phyloP scores from a whole-genome alignment of 2,888 invertebrate genomes.

The Galerucella pusilla region DNA sequence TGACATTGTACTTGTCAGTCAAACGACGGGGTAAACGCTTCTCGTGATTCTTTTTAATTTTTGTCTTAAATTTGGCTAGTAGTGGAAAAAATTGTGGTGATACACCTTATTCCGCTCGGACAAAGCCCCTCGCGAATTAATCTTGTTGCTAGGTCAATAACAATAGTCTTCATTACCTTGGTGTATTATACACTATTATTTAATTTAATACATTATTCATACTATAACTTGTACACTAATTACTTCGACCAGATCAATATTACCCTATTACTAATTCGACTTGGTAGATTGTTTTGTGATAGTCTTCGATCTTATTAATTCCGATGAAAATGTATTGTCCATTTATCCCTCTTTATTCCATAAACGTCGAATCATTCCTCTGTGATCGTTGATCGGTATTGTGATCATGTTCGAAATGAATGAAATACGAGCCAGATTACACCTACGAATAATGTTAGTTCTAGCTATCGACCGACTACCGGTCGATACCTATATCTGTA shows the following conservation, averaged over 20 bases:
- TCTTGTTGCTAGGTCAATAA: too few species aligned
- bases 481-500: conserved; percentile 23
- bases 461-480: conserved; percentile 9
- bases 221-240: neutral
- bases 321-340: conserved; percentile 9
- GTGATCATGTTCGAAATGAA: conserved; percentile 22
- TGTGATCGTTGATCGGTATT: conserved; percentile 14
- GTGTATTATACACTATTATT: too few species aligned
- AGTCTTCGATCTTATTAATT: neutral
- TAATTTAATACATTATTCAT: too few species aligned
- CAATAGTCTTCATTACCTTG: too few species aligned
- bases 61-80: too few species aligned
- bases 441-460: conserved; percentile 31
- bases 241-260: neutral
- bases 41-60: too few species aligned
- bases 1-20: too few species aligned
- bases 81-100: too few species aligned
- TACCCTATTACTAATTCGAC: neutral
- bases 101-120: too few species aligned
- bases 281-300: neutral
- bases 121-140: too few species aligned
- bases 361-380: neutral
- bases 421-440: conserved; percentile 40
- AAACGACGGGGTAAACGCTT: too few species aligned
- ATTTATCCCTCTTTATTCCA: neutral